Conservation (phyloP, 1,140 invertebrate genomes). For the Akabosia matsudoensis region DNA sequence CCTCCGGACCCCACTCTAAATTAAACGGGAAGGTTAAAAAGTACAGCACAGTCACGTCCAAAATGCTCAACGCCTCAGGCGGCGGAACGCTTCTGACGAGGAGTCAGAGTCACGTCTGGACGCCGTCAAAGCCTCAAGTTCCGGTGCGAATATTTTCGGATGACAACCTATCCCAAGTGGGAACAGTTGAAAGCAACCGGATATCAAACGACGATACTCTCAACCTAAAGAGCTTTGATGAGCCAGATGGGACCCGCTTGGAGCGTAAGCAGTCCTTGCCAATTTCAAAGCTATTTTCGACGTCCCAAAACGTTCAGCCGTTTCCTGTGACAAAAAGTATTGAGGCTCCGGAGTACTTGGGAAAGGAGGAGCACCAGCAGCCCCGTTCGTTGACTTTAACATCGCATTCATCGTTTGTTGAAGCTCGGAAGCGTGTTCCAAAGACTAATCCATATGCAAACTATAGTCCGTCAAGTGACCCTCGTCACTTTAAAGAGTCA, state of each 20-base stretch:
- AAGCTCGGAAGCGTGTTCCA: slow-evolving; percentile 28
- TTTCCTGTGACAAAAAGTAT: background rate
- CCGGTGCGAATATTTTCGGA: slow-evolving; percentile 36
- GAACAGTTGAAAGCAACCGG: background rate
- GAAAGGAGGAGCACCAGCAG: background rate
- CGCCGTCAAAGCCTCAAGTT: slow-evolving; percentile 18
- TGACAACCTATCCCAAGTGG: slow-evolving; percentile 28
- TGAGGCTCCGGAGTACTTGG: background rate
- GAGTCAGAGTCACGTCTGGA: slow-evolving; percentile 46
- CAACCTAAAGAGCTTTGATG: background rate
- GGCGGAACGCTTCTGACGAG: slow-evolving; percentile 37
- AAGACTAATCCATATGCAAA: slow-evolving; percentile 45
- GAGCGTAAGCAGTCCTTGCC: background rate
- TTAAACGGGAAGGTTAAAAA: slow-evolving; percentile 30
- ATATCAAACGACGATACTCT: background rate
- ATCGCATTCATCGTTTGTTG: background rate
- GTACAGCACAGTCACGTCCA: slow-evolving; percentile 37
- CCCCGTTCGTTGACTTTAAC: background rate
- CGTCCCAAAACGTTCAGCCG: background rate
- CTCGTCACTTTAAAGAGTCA: background rate
- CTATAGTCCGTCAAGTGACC: slow-evolving; percentile 6
- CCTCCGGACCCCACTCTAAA: background rate
- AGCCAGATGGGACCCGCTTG: background rate
- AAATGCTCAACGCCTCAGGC: background rate
- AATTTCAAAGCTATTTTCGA: background rate